Conservation (phyloP, 2,888 invertebrate genomes). For the Caenorhabditis becei region DNA sequence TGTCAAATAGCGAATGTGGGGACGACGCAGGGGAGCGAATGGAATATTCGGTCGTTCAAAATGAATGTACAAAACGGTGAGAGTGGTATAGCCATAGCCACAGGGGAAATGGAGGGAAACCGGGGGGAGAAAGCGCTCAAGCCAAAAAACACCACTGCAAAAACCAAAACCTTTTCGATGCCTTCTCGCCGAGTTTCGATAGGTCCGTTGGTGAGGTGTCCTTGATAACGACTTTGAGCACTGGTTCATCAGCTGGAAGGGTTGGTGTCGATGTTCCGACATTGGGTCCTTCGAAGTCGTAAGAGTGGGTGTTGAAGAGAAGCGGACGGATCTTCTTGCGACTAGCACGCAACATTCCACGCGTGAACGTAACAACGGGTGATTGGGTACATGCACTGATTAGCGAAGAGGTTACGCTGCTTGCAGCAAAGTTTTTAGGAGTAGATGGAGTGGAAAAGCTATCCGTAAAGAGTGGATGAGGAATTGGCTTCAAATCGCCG, state of each 20-base stretch:
- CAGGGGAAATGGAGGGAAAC: conserved; percentile 1
- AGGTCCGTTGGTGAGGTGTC: neutral
- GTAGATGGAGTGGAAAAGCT: neutral
- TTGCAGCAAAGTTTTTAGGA: conserved; percentile 5
- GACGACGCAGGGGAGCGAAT: neutral
- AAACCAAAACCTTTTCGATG: conserved; percentile 25
- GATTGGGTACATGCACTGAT: conserved; percentile 41
- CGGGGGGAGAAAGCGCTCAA: neutral
- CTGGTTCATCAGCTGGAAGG: neutral
- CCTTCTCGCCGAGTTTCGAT: neutral
- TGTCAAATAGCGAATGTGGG: neutral
- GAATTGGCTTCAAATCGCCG: neutral
- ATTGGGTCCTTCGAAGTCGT: neutral
- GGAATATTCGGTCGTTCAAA: conserved; percentile 1
- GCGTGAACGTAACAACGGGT: conserved; percentile 51
- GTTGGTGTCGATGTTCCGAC: neutral
- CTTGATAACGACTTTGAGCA: neutral
- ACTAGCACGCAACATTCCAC: conserved; percentile 52
- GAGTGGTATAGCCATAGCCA: neutral
- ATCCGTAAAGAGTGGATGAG: neutral
- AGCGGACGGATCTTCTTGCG: conserved; percentile 49
- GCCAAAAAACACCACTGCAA: conserved; percentile 18
- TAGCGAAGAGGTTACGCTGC: conserved; percentile 20
- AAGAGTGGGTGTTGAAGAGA: conserved; percentile 2
- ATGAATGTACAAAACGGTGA: conserved; percentile 8